These are phyloP conservation scores for Ceyx melanurus DNA, from an alignment of 2,113 vertebrate genomes.

Conservation along the genomic window DNA sequence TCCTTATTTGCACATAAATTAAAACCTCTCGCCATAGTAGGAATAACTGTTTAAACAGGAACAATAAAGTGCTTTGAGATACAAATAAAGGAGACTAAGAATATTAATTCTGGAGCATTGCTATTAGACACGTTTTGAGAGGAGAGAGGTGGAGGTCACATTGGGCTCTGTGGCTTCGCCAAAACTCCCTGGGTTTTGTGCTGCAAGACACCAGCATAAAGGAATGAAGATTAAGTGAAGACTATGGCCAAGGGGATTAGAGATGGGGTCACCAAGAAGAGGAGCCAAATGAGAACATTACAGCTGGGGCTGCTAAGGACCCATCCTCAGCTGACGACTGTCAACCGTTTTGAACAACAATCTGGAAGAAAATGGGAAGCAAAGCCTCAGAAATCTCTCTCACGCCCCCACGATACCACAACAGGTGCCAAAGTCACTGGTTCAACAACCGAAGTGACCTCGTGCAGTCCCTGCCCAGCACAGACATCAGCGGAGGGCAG, in stretches of 20 bases:
- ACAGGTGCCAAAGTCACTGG: not conserved
- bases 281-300: not conserved
- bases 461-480: not conserved
- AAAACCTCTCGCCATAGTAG: not conserved
- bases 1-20: not conserved
- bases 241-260: not conserved
- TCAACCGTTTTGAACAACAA: not conserved
- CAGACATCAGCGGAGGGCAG: not conserved
- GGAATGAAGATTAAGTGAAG: not conserved
- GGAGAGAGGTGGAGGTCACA: not conserved
- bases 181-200: not conserved
- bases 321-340: not conserved
- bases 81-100: not conserved
- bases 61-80: not conserved
- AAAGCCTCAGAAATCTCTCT: not conserved
- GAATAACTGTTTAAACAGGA: not conserved
- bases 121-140: not conserved
- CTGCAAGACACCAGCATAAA: not conserved
- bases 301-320: not conserved
- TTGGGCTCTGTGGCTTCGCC: not conserved
- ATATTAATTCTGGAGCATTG: not conserved
- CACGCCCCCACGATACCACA: not conserved
- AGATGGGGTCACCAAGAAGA: not conserved
- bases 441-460: not conserved
- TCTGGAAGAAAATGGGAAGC: not conserved